Evolutionary conservation across 2,888 invertebrate species (phyloP), one percentile per base, ranked within the genome.

Genomic region (Selenia dentaria): DNA sequence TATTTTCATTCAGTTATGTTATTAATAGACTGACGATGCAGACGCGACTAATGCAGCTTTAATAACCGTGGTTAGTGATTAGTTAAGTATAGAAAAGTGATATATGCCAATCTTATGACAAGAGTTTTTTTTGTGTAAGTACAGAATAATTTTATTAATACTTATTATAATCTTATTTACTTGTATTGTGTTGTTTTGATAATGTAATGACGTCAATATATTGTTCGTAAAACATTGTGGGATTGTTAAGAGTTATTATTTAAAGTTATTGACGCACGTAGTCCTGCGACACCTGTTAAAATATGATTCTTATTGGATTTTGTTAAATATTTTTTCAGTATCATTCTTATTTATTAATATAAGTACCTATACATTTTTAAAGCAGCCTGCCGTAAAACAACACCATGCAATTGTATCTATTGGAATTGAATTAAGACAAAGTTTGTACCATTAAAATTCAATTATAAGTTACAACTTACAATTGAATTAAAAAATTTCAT

Each of bases 51-150:
- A 59, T 39, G 45, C 57, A 57, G 59, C 57, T 66, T 57, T 68
- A 47, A 8, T 16, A 22, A 59, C 55, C 5, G 51, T 64, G 65
- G 62, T 67, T 67, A 66, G 74, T 70, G 74, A 70, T 64, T 42
- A 48, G 14, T 22, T 22, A 22, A 8, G 22, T 22, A 32, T 25
- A 25, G 2, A 9, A 25, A 39, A 49, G 51, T 46, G 55, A 43
- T 25, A 51, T 55, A 51, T 26, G 18, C 24, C 16, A 35, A 20
- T 35, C 48, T 54, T 49, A 51, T 54, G 48, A 51, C 51, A 54
- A 31, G 31, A 28, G 14, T 34, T 46, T 46, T n/a, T n/a, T 25
- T 26, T 31, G 11, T 20, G 51, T 54, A 28, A 44, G 54, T 50
- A 24, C 4, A 3, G 14, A 18, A n/a, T 16, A 1, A 10, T 27